phyloP scores from a whole-genome alignment of 2,888 invertebrate species.

The Trichacis sp. region DNA sequence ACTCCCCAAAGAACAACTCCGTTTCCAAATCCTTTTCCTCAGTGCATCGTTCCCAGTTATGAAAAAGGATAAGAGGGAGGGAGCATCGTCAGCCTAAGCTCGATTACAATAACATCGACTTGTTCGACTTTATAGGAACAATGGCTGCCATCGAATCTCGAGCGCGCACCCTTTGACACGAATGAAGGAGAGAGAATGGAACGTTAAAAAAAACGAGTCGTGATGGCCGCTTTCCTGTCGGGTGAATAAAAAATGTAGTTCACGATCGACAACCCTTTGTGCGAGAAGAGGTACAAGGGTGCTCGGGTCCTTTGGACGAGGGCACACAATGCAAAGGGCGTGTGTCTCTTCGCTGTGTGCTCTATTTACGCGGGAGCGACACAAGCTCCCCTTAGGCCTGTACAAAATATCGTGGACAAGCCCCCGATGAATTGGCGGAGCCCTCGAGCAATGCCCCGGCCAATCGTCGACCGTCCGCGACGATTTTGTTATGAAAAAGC shows the following conservation, averaged over 20 bases:
- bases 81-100: too few species aligned
- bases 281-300: conserved; percentile 56
- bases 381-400: conserved; percentile 42
- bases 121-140: conserved; percentile 6
- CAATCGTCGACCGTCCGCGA: conserved; percentile 62
- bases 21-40: too few species aligned
- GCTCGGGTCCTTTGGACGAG: conserved; percentile 52
- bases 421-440: conserved; percentile 58
- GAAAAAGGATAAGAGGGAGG: too few species aligned
- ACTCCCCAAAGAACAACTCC: too few species aligned
- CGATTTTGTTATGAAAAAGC: conserved; percentile 65
- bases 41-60: too few species aligned
- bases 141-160: conserved; percentile 35
- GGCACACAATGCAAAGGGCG: conserved; percentile 65
- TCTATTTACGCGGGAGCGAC: conserved; percentile 66
- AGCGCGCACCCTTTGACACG: conserved; percentile 14
- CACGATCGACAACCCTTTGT: conserved; percentile 61
- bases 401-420: conserved; percentile 54
- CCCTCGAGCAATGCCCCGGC: conserved; percentile 48
- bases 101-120: too few species aligned
- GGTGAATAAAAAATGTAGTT: conserved; percentile 61
- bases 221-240: conserved; percentile 67
- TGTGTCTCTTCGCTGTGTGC: conserved; percentile 65
- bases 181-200: conserved; percentile 42
- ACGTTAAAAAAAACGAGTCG: conserved; percentile 46